Evolutionary conservation across 2,113 vertebrate species (phyloP).

Genomic region (Spermophilus dauricus): DNA sequence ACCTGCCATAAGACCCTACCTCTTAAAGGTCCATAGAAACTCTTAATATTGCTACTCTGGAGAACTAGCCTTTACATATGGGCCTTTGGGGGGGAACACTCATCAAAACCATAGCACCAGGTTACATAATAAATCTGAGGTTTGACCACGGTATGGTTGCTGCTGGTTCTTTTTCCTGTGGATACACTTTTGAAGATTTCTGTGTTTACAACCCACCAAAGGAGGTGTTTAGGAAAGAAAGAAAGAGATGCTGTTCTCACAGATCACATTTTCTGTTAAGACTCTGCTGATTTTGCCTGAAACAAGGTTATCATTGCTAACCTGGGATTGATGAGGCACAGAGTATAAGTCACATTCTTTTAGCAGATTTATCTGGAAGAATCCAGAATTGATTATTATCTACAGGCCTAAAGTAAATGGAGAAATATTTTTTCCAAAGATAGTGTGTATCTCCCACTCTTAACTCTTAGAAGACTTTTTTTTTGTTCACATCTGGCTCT

Average conservation of each 20-base stretch:
- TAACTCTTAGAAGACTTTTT: background rate
- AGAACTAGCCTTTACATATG: background rate
- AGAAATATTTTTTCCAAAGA: conserved; percentile 8
- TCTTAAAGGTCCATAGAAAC: background rate
- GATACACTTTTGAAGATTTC: background rate
- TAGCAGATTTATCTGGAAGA: conserved; percentile 22
- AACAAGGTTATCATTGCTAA: conserved; percentile 26
- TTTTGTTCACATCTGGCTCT: conserved; percentile 26
- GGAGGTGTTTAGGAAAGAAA: background rate
- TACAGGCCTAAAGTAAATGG: background rate
- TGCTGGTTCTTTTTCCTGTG: background rate
- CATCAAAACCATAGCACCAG: background rate
- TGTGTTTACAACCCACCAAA: background rate
- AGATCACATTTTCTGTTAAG: background rate
- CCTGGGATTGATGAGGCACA: background rate
- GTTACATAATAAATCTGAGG: background rate
- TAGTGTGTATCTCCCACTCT: background rate
- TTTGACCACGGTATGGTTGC: background rate
- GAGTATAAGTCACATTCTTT: background rate
- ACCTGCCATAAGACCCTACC: background rate
- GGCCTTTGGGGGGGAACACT: background rate
- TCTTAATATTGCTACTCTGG: background rate
- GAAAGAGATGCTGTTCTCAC: background rate
- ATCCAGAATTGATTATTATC: conserved; percentile 13
- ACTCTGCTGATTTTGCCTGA: background rate